These are phyloP conservation scores for Plagodis pulveraria DNA, from an alignment of 2,888 invertebrate genomes.

Conservation along the genomic window DNA sequence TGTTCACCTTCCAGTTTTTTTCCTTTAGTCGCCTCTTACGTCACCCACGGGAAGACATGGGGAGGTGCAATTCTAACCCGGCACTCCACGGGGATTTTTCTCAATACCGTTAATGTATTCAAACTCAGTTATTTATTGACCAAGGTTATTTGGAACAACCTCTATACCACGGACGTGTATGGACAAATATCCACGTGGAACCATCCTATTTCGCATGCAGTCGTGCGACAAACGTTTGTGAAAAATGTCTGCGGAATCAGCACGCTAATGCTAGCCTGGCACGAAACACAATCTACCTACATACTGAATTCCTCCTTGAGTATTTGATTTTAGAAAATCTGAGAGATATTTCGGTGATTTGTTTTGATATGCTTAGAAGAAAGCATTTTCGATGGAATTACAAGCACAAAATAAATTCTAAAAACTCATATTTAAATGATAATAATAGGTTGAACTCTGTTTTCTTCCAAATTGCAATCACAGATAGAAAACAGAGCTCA, in stretches of 20 bases:
- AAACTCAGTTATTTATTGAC: not conserved
- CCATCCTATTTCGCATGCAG: slow-evolving; percentile 67
- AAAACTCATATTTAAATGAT: no score
- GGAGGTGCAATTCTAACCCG: no score
- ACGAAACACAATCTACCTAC: slow-evolving; percentile 67
- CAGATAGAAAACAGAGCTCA: no score
- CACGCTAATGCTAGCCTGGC: slow-evolving; percentile 67
- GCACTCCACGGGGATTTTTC: no score
- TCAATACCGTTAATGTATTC: not conserved
- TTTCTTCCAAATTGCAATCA: no score
- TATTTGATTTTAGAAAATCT: slow-evolving; percentile 8
- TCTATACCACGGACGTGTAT: slow-evolving; percentile 45
- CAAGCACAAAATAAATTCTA: no score
- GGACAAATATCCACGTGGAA: slow-evolving; percentile 62
- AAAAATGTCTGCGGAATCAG: slow-evolving; percentile 61
- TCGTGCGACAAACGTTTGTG: slow-evolving; percentile 61
- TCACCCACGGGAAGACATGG: no score
- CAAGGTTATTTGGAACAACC: slow-evolving; percentile 36
- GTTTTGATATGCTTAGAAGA: no score
- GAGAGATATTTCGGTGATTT: not conserved
- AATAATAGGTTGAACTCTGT: no score
- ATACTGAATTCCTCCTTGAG: slow-evolving; percentile 45
- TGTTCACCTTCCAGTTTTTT: no score
- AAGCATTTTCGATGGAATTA: no score
- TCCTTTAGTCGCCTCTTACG: no score